phyloP scores from a whole-genome alignment of 2,113 vertebrate genomes.

The Prinia subflava region DNA sequence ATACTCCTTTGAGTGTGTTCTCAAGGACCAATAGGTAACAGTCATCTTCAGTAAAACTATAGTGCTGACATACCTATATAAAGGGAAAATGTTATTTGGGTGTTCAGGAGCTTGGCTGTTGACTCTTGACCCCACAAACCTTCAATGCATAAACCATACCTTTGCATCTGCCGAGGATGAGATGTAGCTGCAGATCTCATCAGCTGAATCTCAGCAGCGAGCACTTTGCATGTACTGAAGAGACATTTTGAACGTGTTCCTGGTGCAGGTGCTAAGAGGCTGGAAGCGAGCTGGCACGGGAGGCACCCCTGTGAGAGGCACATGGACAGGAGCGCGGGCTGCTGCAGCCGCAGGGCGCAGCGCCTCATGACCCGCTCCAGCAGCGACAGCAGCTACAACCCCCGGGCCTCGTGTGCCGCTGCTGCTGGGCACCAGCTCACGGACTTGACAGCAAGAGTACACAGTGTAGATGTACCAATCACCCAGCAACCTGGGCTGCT shows the following conservation, averaged over 20 bases:
- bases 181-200: neutral
- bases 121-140: neutral
- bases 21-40: neutral
- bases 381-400: conserved; percentile 83
- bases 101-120: neutral
- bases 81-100: neutral
- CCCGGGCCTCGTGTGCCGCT: conserved; percentile 24
- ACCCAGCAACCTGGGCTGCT: conserved; percentile 35
- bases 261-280: conserved; percentile 70
- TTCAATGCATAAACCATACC: neutral
- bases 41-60: neutral
- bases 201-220: neutral
- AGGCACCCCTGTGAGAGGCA: conserved; percentile 76
- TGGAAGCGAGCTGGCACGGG: conserved; percentile 77
- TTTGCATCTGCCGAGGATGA: fast-evolving
- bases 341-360: conserved; percentile 61
- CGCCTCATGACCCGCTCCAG: conserved; percentile 87
- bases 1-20: neutral
- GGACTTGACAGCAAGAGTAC: conserved; percentile 50
- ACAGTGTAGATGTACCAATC: conserved; percentile 71
- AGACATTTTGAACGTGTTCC: neutral
- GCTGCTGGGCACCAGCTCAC: conserved; percentile 30
- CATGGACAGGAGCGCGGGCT: conserved; percentile 60
- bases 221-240: neutral
- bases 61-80: neutral